Conservation (phyloP, 1,140 invertebrate species). For the Cyclargus thomasi region DNA sequence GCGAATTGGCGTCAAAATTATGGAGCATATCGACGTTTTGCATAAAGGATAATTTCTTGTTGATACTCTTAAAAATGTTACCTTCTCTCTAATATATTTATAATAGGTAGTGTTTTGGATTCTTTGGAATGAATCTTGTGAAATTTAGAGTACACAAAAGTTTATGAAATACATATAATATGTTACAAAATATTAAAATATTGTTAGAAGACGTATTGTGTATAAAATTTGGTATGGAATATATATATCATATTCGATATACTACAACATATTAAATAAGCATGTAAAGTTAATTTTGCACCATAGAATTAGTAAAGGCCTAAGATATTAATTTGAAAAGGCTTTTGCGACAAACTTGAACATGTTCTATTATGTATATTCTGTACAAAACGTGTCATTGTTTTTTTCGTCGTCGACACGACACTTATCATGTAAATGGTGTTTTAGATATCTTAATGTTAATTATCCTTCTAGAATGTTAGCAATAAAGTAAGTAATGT, state of each 20-base stretch:
- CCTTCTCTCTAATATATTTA: slow-evolving; percentile 4
- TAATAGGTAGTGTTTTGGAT: slow-evolving; percentile 8
- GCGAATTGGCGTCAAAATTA: background rate
- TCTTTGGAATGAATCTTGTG: background rate
- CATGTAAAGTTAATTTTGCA: slow-evolving; percentile 8
- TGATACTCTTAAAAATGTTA: slow-evolving; percentile 22
- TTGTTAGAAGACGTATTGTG: background rate
- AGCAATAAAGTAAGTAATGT: slow-evolving; percentile 50
- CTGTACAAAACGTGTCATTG: slow-evolving; percentile 12
- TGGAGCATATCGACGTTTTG: background rate
- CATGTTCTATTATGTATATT: slow-evolving; percentile 8
- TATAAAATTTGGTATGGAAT: background rate
- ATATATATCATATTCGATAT: background rate
- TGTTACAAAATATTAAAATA: background rate
- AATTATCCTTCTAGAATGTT: slow-evolving; percentile 19
- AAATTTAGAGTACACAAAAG: background rate
- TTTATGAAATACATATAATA: background rate
- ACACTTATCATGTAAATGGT: background rate
- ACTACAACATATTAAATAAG: background rate
- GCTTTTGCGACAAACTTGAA: slow-evolving; percentile 32
- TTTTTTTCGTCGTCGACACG: slow-evolving; percentile 1
- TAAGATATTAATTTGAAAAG: slow-evolving; percentile 43
- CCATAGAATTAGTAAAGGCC: slow-evolving; percentile 33
- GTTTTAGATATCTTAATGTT: slow-evolving; percentile 16
- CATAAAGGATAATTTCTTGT: slow-evolving; percentile 23